Evolutionary conservation across 2,797 vertebrate genomes (phyloP).

Genomic region (Cirrhinus mrigala): DNA sequence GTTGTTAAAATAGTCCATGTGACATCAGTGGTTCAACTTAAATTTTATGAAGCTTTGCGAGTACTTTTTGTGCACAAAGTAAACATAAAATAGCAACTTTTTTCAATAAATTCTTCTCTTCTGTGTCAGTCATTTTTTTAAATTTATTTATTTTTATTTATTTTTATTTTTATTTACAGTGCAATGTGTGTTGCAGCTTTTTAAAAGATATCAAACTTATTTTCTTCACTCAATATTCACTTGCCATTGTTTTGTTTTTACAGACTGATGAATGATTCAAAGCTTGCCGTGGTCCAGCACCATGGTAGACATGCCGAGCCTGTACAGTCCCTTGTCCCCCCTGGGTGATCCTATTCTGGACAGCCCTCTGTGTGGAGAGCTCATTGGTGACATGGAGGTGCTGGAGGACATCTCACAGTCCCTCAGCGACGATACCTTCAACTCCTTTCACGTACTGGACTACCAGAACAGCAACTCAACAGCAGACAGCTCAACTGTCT

Average conservation of each 20-base stretch:
- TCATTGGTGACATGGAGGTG: conserved; percentile 85
- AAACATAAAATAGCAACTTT: too few species aligned
- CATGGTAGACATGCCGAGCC: conserved; percentile 87
- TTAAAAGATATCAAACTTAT: not conserved
- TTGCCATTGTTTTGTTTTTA: not conserved
- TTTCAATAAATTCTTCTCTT: too few species aligned
- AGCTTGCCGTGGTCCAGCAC: conserved; percentile 62
- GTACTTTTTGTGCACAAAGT: too few species aligned
- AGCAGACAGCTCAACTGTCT: conserved; percentile 81
- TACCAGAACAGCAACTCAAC: conserved; percentile 84
- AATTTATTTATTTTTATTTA: too few species aligned
- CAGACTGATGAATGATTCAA: conserved; percentile 73
- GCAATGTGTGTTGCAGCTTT: not conserved
- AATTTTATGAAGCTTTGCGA: too few species aligned
- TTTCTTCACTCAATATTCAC: not conserved
- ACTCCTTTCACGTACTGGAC: conserved; percentile 82
- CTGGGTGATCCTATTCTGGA: conserved; percentile 85
- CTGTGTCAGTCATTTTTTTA: too few species aligned
- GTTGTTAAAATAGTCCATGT: too few species aligned
- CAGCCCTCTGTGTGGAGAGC: conserved; percentile 88
- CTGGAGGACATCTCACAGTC: conserved; percentile 86
- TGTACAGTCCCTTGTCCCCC: conserved; percentile 83
- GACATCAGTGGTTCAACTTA: too few species aligned
- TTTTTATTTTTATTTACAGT: too few species aligned
- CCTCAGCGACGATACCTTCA: conserved; percentile 83